A percentile compares a stretch with the other conserved stretches of the same genome.
phyloP scores from a whole-genome alignment of 2,888 invertebrate species.

The Phrixothrix hirtus region DNA sequence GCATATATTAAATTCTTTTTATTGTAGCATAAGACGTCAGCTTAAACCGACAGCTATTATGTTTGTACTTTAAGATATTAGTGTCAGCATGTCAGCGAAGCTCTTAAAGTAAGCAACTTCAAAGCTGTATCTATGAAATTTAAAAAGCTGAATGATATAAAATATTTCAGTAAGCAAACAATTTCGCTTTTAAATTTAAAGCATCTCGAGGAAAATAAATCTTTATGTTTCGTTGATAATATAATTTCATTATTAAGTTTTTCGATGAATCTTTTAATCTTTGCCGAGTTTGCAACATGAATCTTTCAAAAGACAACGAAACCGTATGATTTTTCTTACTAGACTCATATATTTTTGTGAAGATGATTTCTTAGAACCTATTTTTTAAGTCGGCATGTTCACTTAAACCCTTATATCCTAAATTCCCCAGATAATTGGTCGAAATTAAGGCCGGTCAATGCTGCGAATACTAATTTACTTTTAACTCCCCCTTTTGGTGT shows the following conservation, averaged over 20 bases:
- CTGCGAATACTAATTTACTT: conserved; percentile 10
- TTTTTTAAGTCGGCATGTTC: not conserved
- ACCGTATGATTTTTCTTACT: too few species aligned
- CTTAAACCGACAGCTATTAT: too few species aligned
- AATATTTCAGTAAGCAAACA: not conserved
- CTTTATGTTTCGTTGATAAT: too few species aligned
- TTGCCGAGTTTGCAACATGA: too few species aligned
- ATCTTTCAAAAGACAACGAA: too few species aligned
- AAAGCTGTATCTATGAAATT: not conserved
- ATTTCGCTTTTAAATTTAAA: not conserved
- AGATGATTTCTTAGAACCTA: not conserved
- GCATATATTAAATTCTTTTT: too few species aligned
- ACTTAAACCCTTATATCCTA: not conserved
- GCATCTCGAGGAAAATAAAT: too few species aligned
- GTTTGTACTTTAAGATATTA: not conserved
- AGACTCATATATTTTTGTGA: too few species aligned
- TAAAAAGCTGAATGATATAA: not conserved
- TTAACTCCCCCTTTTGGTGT: conserved; percentile 2
- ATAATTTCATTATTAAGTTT: too few species aligned
- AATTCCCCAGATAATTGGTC: conserved; percentile 14
- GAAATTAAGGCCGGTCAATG: conserved; percentile 15
- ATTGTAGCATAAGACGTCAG: too few species aligned
- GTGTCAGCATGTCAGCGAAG: not conserved
- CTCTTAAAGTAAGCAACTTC: not conserved
- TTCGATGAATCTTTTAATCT: too few species aligned